Evolutionary conservation across 2,888 invertebrate species (phyloP), one percentile per base, ranked within the genome.

Genomic region (Glaucopsyche alexis): DNA sequence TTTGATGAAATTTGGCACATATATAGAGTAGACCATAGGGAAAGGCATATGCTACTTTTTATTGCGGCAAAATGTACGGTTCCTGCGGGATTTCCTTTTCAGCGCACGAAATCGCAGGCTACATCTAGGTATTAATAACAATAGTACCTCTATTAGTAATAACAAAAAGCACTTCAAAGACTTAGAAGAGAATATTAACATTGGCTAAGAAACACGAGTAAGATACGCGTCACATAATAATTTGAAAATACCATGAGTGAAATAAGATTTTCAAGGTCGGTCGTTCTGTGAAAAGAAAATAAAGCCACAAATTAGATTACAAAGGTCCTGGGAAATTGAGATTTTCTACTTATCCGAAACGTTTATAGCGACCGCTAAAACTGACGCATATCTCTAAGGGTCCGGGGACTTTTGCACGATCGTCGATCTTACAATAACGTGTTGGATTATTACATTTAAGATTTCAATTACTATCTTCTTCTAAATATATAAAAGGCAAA

Each of bases 301-400:
- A 86, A 88, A 87, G 89, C 84, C 83, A 88, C 86, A 90, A 91
- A 92, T 91, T 89, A 90, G 87, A 91, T 91, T 92, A 93, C 84
- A 83, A 83, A 87, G 89, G 90, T 85, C 84, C 83, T 80, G 80
- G 79, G 83, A 88, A 85, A 89, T 90, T 87, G 87, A 83, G 84
- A 86, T 81, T 85, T 83, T 80, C 78, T 81, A 60, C 60, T 60
- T 60, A 60, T 60, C 60, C 60, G 29, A 60, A 60, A 60, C 60
- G 29, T 60, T 60, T 60, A 60, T 29, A 13, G 60, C 29, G 60
- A 38, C 60, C 60, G 7, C 47, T 60, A 7, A 16, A 16, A 13
- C 60, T 60, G 60, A 29, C 60, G 60, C 60, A 60, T 29, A 60
- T 60, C 60, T 6, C 29, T 14, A 7, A 60, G 60, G 60, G 29